Percentiles rank a stretch among this genome's conserved stretches.
These are phyloP conservation scores for Amphimallon solstitiale DNA, from an alignment of 2,888 invertebrate genomes.

Conservation along the genomic window DNA sequence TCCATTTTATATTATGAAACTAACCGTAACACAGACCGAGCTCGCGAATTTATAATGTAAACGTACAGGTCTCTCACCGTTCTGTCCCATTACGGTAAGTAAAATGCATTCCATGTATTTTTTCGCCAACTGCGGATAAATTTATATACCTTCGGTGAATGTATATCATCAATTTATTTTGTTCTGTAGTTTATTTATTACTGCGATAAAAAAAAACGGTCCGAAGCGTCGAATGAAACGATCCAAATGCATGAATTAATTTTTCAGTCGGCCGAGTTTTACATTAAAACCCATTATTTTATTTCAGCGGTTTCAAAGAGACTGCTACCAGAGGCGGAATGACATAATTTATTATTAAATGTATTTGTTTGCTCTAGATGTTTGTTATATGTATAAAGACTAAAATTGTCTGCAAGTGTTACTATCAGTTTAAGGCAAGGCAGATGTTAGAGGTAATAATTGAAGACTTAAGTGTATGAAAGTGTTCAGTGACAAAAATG, in stretches of 20 bases:
- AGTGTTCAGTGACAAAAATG: too few relatives aligned
- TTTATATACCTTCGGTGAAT: constrained; percentile 42
- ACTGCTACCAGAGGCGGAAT: not conserved
- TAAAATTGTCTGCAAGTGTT: too few relatives aligned
- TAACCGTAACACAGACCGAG: constrained; percentile 17
- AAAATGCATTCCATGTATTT: constrained; percentile 52
- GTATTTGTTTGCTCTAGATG: too few relatives aligned
- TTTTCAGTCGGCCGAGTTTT: constrained; percentile 38
- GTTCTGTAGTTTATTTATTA: constrained; percentile 41
- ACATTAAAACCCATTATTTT: constrained; percentile 19
- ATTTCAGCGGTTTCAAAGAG: constrained; percentile 3
- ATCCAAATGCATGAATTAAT: constrained; percentile 40
- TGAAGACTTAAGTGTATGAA: too few relatives aligned
- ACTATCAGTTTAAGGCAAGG: too few relatives aligned
- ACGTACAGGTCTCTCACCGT: constrained; percentile 38
- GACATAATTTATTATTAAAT: too few relatives aligned
- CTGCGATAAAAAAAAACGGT: constrained; percentile 14
- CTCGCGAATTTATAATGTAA: constrained; percentile 41
- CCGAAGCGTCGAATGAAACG: constrained; percentile 25
- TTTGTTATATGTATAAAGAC: too few relatives aligned
- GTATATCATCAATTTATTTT: constrained; percentile 43
- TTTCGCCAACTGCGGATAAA: constrained; percentile 43
- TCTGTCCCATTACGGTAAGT: constrained; percentile 47
- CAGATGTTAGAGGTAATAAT: too few relatives aligned
- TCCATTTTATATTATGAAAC: constrained; percentile 34